phyloP scores from a whole-genome alignment of 1,140 invertebrate species.

The Drosophila willistoni region DNA sequence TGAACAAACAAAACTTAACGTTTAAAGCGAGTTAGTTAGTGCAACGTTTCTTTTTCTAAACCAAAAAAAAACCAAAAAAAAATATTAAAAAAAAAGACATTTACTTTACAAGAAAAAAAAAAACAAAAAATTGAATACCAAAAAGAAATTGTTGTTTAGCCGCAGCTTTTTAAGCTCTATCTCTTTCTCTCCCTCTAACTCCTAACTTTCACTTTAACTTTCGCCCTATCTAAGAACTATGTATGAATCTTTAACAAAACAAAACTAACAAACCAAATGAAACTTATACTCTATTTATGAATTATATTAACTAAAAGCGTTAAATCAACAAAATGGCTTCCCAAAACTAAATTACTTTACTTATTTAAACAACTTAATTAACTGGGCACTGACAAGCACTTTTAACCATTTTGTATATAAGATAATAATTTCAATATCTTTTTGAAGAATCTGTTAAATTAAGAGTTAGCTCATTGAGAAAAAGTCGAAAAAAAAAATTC shows the following conservation, averaged over 20 bases:
- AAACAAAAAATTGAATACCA: neutral
- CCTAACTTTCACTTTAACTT: slow-evolving; percentile 53
- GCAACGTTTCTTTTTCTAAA: slow-evolving; percentile 74
- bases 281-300: slow-evolving; percentile 8
- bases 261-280: slow-evolving; percentile 4
- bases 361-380: slow-evolving; percentile 28
- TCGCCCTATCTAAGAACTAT: slow-evolving; percentile 51
- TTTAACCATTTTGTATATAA: slow-evolving; percentile 43
- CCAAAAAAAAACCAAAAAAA: neutral
- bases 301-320: slow-evolving; percentile 34
- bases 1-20: slow-evolving; percentile 43
- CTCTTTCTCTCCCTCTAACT: slow-evolving; percentile 36
- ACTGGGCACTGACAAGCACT: slow-evolving; percentile 12
- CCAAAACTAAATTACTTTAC: slow-evolving; percentile 71
- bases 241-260: slow-evolving; percentile 37
- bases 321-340: slow-evolving; percentile 67
- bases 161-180: slow-evolving; percentile 64
- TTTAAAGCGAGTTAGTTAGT: slow-evolving; percentile 75
- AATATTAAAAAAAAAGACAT: slow-evolving; percentile 49
- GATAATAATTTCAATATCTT: slow-evolving; percentile 37
- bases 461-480: neutral
- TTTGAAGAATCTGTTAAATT: neutral
- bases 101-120: slow-evolving; percentile 54
- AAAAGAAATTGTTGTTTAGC: slow-evolving; percentile 73
- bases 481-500: neutral